Percentiles rank a stretch among this genome's conserved stretches.
These are phyloP conservation scores for Zaprionus davidi DNA, from an alignment of 1,140 invertebrate genomes.

Conservation along the genomic window DNA sequence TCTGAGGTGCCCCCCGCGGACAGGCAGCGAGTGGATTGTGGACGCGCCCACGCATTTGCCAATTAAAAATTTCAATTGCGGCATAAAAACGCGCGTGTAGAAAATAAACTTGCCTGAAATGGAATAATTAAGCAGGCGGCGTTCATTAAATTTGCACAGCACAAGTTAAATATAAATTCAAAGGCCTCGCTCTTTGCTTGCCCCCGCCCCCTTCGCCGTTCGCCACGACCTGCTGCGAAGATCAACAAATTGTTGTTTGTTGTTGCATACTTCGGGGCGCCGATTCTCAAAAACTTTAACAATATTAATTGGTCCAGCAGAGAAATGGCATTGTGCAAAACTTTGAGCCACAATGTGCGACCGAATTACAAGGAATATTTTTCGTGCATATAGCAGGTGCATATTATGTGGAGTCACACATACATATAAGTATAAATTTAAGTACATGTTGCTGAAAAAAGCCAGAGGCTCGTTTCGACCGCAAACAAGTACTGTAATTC, in stretches of 20 bases:
- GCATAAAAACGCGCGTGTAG: slow-evolving; percentile 79
- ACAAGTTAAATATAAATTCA: slow-evolving; percentile 70
- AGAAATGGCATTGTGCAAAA: slow-evolving; percentile 7
- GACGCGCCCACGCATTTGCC: slow-evolving; percentile 80
- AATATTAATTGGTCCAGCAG: slow-evolving; percentile 44
- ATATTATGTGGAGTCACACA: slow-evolving; percentile 49
- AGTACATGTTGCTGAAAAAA: slow-evolving; percentile 10
- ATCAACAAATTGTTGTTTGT: slow-evolving; percentile 10
- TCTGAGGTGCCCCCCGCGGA: background rate
- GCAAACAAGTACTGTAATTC: slow-evolving; percentile 37
- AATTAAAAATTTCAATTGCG: slow-evolving; percentile 82
- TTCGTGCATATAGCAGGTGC: slow-evolving; percentile 38
- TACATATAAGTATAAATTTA: background rate
- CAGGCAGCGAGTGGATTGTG: slow-evolving; percentile 65
- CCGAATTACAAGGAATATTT: slow-evolving; percentile 52
- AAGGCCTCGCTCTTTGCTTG: slow-evolving; percentile 27
- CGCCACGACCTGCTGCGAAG: background rate
- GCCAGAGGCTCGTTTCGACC: slow-evolving; percentile 23
- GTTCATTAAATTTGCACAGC: slow-evolving; percentile 72
- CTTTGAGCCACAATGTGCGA: slow-evolving; percentile 32
- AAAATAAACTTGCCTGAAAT: slow-evolving; percentile 77
- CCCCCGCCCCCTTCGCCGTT: background rate
- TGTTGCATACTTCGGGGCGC: slow-evolving; percentile 25
- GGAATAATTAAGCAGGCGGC: slow-evolving; percentile 77
- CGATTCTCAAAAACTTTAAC: slow-evolving; percentile 40